A percentile compares a stretch with the other conserved stretches of the same genome.
These are phyloP conservation scores for Microtus ochrogaster DNA, from an alignment of 2,113 vertebrate genomes.

Conservation along the genomic window DNA sequence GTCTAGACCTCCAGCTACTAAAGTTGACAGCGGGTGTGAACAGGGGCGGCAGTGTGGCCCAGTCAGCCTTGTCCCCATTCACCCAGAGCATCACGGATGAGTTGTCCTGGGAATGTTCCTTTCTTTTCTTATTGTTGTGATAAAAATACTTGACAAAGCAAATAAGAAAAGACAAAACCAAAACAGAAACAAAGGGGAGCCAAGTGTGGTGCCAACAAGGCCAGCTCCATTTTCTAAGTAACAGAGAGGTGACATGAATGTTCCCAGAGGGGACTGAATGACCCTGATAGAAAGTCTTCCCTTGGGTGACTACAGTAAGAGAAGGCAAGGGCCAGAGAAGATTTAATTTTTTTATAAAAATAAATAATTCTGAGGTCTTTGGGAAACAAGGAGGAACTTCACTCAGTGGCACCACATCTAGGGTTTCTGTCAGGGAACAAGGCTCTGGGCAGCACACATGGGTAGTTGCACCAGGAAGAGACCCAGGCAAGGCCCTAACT, in stretches of 20 bases:
- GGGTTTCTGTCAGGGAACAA: neutral
- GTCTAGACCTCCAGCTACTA: neutral
- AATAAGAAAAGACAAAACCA: neutral
- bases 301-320: neutral
- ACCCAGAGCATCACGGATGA: neutral
- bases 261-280: neutral
- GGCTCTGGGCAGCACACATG: neutral
- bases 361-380: neutral
- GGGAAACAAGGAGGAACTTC: neutral
- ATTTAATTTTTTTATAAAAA: neutral
- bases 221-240: neutral
- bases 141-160: neutral
- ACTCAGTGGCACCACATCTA: neutral
- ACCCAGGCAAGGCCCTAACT: conserved; percentile 48
- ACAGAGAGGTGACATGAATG: neutral
- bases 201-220: too few relatives aligned
- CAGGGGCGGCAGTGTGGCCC: too few relatives aligned
- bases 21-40: neutral
- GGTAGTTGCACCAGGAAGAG: neutral
- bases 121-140: neutral
- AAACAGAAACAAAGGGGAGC: neutral
- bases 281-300: neutral
- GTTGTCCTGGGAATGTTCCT: too few relatives aligned
- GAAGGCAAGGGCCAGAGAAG: neutral
- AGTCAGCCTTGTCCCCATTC: neutral